phyloP scores from a whole-genome alignment of 2,888 invertebrate genomes.

The Pseudococcus longispinus region DNA sequence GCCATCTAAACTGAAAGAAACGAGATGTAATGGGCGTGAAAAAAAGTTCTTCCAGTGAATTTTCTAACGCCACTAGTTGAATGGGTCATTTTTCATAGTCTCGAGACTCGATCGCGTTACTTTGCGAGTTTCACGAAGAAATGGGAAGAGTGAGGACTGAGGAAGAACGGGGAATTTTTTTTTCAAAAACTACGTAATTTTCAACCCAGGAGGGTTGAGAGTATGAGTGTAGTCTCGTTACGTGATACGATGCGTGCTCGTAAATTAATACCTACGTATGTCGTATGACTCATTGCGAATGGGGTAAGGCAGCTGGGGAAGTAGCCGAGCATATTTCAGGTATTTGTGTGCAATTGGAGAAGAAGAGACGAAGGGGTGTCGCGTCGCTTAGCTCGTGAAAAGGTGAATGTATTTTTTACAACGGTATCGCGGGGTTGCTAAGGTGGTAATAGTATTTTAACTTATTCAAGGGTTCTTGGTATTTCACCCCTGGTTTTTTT shows the following conservation, averaged over 20 bases:
- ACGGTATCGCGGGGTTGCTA: slow-evolving; percentile 22
- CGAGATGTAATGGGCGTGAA: background rate
- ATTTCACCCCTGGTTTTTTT: slow-evolving; percentile 21
- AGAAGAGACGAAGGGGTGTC: background rate
- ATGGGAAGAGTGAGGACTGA: too few species aligned
- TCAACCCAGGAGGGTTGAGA: background rate
- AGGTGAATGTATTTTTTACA: slow-evolving; percentile 3
- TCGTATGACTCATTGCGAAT: background rate
- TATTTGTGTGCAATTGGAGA: background rate
- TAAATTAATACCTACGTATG: background rate
- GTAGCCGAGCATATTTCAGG: background rate
- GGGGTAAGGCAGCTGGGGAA: background rate
- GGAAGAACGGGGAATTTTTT: background rate
- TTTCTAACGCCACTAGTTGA: background rate
- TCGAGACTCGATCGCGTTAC: background rate
- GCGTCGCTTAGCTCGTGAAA: background rate
- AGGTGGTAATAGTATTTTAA: slow-evolving; percentile 39
- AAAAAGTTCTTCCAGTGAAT: background rate
- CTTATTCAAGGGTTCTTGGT: slow-evolving; percentile 43
- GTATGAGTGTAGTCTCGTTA: background rate
- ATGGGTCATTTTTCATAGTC: slow-evolving; percentile 19
- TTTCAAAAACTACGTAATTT: background rate
- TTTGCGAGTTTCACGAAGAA: too few species aligned
- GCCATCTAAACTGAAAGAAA: background rate
- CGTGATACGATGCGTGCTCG: slow-evolving; percentile 1